These are phyloP conservation scores for Phodopus roborovskii DNA, from an alignment of 2,113 vertebrate genomes.

Conservation along the genomic window DNA sequence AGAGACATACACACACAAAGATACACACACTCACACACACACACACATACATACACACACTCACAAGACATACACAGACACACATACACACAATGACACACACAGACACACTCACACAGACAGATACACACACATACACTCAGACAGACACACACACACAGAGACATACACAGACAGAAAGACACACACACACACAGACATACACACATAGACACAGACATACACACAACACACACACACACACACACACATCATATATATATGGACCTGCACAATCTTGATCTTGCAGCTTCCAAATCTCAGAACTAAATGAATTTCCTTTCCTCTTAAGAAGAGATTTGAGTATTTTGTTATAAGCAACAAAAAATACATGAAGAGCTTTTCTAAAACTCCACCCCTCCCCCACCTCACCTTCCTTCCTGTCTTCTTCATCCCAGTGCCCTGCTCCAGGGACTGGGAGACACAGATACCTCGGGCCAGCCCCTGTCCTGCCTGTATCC, in stretches of 20 bases:
- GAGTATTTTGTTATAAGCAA: neutral
- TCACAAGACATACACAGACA: too few relatives aligned
- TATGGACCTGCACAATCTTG: neutral
- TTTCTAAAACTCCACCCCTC: neutral
- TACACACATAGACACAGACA: too few relatives aligned
- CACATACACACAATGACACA: too few relatives aligned
- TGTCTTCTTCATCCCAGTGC: neutral
- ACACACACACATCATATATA: too few relatives aligned
- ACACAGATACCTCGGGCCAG: neutral
- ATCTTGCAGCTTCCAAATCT: neutral
- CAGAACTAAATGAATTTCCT: neutral
- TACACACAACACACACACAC: too few relatives aligned
- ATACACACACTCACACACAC: too few relatives aligned
- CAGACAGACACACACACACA: too few relatives aligned
- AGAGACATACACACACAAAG: accelerated
- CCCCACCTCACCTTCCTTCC: neutral
- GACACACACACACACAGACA: too few relatives aligned
- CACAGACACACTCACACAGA: too few relatives aligned
- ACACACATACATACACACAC: too few relatives aligned
- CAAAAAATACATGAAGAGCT: neutral
- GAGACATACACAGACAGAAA: too few relatives aligned
- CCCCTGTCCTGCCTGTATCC: neutral
- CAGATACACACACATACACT: too few relatives aligned
- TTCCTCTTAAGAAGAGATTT: neutral
- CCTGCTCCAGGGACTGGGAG: neutral